A percentile compares a stretch with the other conserved stretches of the same genome.
Conservation (phyloP, 2,113 vertebrate genomes). For the Acanthochromis polyacanthus region DNA sequence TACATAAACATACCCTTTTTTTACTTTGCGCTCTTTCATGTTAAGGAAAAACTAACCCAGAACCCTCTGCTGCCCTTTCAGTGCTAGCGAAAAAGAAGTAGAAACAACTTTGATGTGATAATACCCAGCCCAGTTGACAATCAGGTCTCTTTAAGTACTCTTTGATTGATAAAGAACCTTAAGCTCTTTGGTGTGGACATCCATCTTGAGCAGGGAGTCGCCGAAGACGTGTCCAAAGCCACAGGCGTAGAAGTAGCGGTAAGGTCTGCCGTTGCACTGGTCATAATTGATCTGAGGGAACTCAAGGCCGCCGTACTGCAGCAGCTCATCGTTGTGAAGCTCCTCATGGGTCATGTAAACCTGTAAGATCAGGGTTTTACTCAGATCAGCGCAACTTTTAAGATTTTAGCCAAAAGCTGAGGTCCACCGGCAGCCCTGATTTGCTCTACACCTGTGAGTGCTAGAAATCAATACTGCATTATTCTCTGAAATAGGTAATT, state of each 20-base stretch:
- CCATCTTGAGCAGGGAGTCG: slow-evolving; percentile 92
- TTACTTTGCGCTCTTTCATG: slow-evolving; percentile 57
- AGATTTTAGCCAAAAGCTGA: slow-evolving; percentile 6
- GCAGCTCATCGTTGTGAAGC: slow-evolving; percentile 86
- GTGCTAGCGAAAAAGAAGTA: slow-evolving; percentile 10
- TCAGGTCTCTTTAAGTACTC: slow-evolving; percentile 26
- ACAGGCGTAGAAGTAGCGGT: slow-evolving; percentile 92
- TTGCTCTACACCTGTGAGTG: background rate
- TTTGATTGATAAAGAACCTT: slow-evolving; percentile 84
- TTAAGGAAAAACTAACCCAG: slow-evolving; percentile 34
- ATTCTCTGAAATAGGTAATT: slow-evolving; percentile 25
- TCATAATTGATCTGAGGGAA: slow-evolving; percentile 95
- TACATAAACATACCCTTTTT: slow-evolving; percentile 44
- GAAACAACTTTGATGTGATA: slow-evolving; percentile 57
- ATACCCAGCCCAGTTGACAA: slow-evolving; percentile 34
- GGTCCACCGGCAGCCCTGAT: slow-evolving; percentile 8
- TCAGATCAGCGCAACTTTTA: slow-evolving; percentile 1
- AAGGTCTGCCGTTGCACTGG: slow-evolving; percentile 84
- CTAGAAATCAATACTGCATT: slow-evolving; percentile 31
- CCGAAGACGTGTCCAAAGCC: slow-evolving; percentile 90
- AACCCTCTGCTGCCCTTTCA: slow-evolving; percentile 22
- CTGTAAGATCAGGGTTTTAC: slow-evolving; percentile 72
- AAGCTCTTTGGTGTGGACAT: slow-evolving; percentile 90
- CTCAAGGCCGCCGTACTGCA: slow-evolving; percentile 89
- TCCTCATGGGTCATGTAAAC: slow-evolving; percentile 90